These are phyloP conservation scores for Tyto alba DNA, from an alignment of 2,113 vertebrate genomes.

Conservation along the genomic window DNA sequence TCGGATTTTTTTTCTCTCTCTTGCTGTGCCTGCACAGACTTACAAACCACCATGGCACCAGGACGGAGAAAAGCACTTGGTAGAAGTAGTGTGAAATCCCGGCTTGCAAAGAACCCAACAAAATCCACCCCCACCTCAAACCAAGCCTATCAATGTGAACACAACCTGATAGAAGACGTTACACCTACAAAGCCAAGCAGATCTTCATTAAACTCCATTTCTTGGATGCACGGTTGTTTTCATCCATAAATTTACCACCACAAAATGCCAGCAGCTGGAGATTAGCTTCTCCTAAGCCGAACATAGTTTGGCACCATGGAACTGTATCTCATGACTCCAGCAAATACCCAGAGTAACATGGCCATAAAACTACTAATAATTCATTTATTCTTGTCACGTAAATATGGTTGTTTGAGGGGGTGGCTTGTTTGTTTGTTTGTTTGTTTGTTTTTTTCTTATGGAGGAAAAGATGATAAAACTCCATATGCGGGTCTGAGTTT, in stretches of 20 bases:
- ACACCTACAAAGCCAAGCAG: neutral
- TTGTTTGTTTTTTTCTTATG: neutral
- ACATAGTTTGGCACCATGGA: accelerated
- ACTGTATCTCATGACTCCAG: neutral
- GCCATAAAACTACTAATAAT: accelerated
- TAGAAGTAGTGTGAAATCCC: neutral
- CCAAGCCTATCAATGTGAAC: neutral
- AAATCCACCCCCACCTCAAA: neutral
- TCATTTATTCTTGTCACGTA: accelerated
- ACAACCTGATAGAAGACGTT: neutral
- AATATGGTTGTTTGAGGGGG: accelerated
- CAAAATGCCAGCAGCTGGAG: neutral
- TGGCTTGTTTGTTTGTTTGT: too few relatives aligned
- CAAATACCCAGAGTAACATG: accelerated
- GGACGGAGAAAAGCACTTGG: neutral
- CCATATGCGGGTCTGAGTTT: neutral
- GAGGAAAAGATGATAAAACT: neutral
- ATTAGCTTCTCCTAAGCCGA: neutral
- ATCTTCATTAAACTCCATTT: too few relatives aligned
- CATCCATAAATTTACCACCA: neutral
- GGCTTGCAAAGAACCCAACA: neutral
- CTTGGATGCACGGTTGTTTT: accelerated
- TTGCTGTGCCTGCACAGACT: neutral
- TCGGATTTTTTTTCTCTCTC: neutral
- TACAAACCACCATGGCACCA: neutral